phyloP scores from a whole-genome alignment of 2,797 vertebrate genomes.

The Synaphobranchus kaupii region DNA sequence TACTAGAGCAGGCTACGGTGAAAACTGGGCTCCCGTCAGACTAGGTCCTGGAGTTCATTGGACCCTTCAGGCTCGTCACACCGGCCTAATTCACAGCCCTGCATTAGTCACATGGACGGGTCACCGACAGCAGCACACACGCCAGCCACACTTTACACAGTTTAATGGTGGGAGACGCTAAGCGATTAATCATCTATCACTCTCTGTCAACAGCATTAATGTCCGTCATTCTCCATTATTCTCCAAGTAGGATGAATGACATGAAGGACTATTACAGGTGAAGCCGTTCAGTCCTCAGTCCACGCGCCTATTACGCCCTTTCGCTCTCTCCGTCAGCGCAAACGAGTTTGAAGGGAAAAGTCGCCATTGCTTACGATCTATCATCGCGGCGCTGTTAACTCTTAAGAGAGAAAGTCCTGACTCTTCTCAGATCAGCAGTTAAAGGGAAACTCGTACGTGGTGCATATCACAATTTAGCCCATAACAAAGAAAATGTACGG shows the following conservation, averaged over 20 bases:
- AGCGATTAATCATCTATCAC: not conserved
- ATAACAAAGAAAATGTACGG: not conserved
- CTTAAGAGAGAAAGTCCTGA: not conserved
- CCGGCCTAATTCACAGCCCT: not conserved
- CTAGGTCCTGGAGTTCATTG: not conserved
- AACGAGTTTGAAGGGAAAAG: not conserved
- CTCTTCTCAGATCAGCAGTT: not conserved
- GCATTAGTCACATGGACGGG: too few relatives aligned
- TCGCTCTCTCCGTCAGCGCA: not conserved
- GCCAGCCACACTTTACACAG: constrained; percentile 6
- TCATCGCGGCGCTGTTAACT: not conserved
- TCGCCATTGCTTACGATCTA: not conserved
- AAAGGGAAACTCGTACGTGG: not conserved
- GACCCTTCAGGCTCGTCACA: not conserved
- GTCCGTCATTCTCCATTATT: not conserved
- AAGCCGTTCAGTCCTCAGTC: not conserved
- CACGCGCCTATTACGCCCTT: not conserved
- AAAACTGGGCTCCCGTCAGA: not conserved
- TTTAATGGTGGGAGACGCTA: not conserved
- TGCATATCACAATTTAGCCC: not conserved
- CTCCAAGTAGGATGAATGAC: not conserved
- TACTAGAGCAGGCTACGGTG: not conserved
- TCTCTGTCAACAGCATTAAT: not conserved
- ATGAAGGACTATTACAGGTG: not conserved
- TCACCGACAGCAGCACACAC: too few relatives aligned